A percentile compares a stretch with the other conserved stretches of the same genome.
Conservation (phyloP, 2,113 vertebrate species). For the Pollimyrus isidori region DNA sequence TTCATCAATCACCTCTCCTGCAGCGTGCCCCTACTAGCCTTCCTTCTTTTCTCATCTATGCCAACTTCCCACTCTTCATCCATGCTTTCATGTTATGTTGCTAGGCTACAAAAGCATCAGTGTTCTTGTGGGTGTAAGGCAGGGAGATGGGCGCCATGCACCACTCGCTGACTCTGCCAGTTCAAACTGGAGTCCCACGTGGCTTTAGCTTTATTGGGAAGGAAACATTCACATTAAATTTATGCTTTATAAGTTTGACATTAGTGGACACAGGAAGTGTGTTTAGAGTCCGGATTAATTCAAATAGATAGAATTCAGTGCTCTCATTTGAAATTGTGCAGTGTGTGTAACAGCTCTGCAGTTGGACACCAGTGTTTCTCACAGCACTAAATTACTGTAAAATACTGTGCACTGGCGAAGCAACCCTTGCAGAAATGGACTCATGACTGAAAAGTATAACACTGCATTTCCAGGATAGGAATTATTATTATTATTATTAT, state of each 20-base stretch:
- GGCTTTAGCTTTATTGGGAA: not conserved
- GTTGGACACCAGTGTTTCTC: not conserved
- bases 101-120: conserved; percentile 31
- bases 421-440: not conserved
- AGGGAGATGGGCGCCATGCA: conserved; percentile 15
- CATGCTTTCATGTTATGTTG: conserved; percentile 30
- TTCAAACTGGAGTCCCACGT: not conserved
- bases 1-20: not conserved
- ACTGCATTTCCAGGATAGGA: not conserved
- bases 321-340: not conserved
- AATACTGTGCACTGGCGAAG: not conserved
- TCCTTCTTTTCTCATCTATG: not conserved
- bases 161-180: not conserved
- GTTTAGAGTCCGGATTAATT: not conserved
- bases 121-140: conserved; percentile 28
- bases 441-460: not conserved
- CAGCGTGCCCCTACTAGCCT: not conserved
- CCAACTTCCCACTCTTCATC: conserved; percentile 14
- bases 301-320: not conserved
- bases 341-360: not conserved
- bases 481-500: not conserved
- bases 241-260: not conserved
- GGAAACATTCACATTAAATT: not conserved
- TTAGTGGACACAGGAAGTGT: not conserved
- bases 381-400: not conserved